Evolutionary conservation across 2,113 vertebrate species (phyloP).

Genomic region (Hydrolagus affinis): DNA sequence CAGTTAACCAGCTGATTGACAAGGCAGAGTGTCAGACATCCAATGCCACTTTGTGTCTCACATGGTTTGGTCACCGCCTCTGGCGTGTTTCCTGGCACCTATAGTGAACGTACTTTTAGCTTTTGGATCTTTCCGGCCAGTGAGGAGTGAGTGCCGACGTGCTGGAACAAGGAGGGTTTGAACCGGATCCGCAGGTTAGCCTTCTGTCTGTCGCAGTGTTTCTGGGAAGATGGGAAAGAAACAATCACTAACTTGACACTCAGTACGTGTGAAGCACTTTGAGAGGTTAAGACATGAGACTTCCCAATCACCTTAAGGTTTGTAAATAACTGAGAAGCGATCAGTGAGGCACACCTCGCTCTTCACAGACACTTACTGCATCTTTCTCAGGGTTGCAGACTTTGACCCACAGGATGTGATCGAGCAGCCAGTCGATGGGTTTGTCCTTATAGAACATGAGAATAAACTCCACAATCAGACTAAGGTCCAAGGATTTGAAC

Average conservation of each 20-base stretch:
- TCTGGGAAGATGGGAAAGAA: slow-evolving; percentile 54
- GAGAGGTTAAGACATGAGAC: no score
- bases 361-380: slow-evolving; percentile 61
- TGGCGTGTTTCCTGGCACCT: no score
- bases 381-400: slow-evolving; percentile 98
- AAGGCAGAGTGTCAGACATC: no score
- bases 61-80: no score
- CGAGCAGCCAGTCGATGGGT: slow-evolving; percentile 96
- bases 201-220: slow-evolving; percentile 96
- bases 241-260: background rate
- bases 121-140: slow-evolving; percentile 97
- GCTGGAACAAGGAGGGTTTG: slow-evolving; percentile 95
- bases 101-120: slow-evolving; percentile 68
- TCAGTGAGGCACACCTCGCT: no score
- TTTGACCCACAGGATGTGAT: slow-evolving; percentile 98
- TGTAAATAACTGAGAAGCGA: no score
- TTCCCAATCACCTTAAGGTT: no score
- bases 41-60: no score
- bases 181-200: slow-evolving; percentile 95
- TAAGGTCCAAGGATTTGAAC: slow-evolving; percentile 93
- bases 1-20: no score
- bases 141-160: slow-evolving; percentile 92
- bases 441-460: slow-evolving; percentile 99
- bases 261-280: no score
- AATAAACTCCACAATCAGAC: slow-evolving; percentile 95